Base-by-base conservation (phyloP, 2,888 invertebrate genomes). In the Megaustenia siamemsis region DNA sequence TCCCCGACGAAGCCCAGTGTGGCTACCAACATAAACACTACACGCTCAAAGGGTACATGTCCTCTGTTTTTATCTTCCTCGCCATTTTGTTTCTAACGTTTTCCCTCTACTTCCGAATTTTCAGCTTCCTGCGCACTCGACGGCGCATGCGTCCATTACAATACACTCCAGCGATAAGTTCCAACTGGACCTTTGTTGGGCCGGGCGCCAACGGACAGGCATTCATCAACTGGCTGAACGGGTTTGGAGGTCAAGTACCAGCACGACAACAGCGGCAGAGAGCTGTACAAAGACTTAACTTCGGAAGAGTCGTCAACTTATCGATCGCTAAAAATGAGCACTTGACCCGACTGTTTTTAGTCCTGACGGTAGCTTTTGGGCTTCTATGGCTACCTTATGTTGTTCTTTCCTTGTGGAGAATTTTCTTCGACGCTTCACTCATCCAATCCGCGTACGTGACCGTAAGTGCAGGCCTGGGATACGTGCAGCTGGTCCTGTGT, bases 151-250 rank as follows among this genome's bases (percentile, higher is more conserved):
- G 91, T 43, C 93, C 93, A 2, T 84, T 92, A 8, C 83, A 88
- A 35, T 89, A 91, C 80, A 89, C 90, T 45, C 92, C 93, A 10
- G 91, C 93, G 1, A 87, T 90, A 10, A 93, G 93, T 85, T 86
- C 88, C 82, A 91, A 91, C 86, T 93, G 93, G 93, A 90, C 92
- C 1, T 93, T 93, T 86, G 89, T 92, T 45, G 93, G 92, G 0
- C 92, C 91, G 0, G 92, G 92, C 35, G 92, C 91, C 10, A 92
- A 92, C 80, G 91, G 91, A 12, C 91, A 91, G 77, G 90, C 92
- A 1, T 87, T 91, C 53, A 89, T 92, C 28, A 91, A 92, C 85
- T 90, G 91, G 88, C 84, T 92, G 45, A 92, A 92, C 84, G 92
- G 92, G 0, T 91, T 92, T 81, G 89, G 90, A 0, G 89, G 89